These are phyloP conservation scores for Oreochromis niloticus DNA, from an alignment of 2,113 vertebrate species.

Conservation along the genomic window DNA sequence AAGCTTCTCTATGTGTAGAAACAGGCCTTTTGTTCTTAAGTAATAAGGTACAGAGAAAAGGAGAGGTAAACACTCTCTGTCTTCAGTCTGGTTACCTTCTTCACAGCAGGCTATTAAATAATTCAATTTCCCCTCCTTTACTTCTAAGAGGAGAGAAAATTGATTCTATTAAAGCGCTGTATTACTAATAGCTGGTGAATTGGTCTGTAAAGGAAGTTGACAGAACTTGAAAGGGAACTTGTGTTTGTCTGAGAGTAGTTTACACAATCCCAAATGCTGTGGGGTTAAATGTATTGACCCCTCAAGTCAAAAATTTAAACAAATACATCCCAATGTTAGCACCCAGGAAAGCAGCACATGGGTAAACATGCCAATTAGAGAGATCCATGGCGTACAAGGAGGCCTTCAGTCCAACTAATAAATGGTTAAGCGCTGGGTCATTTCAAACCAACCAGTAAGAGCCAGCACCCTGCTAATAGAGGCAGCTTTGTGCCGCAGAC, in stretches of 20 bases:
- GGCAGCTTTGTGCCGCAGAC: constrained; percentile 68
- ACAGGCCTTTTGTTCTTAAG: constrained; percentile 44
- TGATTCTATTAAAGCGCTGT: neutral
- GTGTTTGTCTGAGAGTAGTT: constrained; percentile 17
- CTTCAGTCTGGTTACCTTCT: constrained; percentile 16
- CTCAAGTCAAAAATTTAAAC: constrained; percentile 45
- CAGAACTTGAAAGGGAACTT: neutral
- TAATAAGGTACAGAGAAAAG: constrained; percentile 20
- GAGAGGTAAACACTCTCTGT: constrained; percentile 25
- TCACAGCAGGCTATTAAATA: constrained; percentile 39
- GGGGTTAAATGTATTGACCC: constrained; percentile 56
- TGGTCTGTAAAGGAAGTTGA: neutral
- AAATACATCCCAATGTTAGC: constrained; percentile 47
- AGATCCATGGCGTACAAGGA: constrained; percentile 59
- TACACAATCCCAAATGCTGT: constrained; percentile 14
- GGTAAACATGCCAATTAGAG: constrained; percentile 71
- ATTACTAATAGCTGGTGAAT: neutral
- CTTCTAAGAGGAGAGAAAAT: neutral
- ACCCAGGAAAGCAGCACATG: constrained; percentile 40
- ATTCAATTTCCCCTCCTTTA: constrained; percentile 22
- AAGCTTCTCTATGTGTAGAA: neutral
- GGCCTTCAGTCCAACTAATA: constrained; percentile 64
- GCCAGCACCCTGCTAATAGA: constrained; percentile 65
- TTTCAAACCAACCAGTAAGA: constrained; percentile 64
- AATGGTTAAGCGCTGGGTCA: constrained; percentile 64